These are phyloP conservation scores for Lasiurus cinereus DNA, from an alignment of 2,113 vertebrate species.

Conservation along the genomic window DNA sequence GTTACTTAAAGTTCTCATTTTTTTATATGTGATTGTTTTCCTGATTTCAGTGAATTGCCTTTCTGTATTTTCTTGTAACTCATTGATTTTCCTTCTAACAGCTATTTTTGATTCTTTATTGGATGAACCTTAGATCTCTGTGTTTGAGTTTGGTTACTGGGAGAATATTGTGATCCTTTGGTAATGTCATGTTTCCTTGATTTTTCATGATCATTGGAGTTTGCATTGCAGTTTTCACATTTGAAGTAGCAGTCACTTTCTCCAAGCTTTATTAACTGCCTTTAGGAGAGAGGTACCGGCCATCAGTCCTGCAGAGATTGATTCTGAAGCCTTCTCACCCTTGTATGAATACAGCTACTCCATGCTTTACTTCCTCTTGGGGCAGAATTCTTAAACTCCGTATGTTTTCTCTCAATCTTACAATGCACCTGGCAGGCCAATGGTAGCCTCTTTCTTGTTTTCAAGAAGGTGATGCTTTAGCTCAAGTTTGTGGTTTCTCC, in stretches of 20 bases:
- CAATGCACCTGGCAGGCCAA: neutral
- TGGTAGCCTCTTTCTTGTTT: neutral
- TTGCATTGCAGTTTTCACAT: neutral
- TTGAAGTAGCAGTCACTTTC: neutral
- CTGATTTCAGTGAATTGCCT: neutral
- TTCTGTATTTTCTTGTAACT: conserved; percentile 8
- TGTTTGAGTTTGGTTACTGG: neutral
- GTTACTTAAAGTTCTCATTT: neutral
- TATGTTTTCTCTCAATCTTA: neutral
- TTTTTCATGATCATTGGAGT: neutral
- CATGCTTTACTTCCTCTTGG: neutral
- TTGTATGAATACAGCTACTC: no score
- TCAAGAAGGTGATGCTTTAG: neutral
- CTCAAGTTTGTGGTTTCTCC: neutral
- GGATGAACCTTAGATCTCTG: neutral
- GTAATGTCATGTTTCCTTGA: neutral
- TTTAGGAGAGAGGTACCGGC: neutral
- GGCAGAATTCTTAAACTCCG: neutral
- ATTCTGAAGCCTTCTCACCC: neutral
- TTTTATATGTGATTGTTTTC: neutral
- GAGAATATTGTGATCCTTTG: neutral
- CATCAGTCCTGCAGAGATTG: neutral
- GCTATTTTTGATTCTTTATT: neutral
- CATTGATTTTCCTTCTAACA: neutral
- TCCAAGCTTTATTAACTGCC: neutral